Evolutionary conservation across 2,113 vertebrate species (phyloP).

Genomic region (Odontesthes bonariensis): DNA sequence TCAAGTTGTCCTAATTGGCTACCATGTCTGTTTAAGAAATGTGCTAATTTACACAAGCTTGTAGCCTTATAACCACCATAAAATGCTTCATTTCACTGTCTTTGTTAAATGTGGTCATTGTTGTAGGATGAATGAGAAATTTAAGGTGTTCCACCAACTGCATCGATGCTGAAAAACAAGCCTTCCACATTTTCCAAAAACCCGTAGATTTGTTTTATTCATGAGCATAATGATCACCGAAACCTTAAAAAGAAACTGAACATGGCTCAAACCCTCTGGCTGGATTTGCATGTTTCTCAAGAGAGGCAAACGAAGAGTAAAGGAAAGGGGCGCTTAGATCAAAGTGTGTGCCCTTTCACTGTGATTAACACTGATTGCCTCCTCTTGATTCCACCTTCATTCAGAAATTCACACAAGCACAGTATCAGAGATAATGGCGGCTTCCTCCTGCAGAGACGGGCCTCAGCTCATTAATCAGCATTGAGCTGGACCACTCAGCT

Average conservation of each 20-base stretch:
- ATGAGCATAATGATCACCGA: conserved; percentile 49
- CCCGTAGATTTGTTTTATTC: conserved; percentile 46
- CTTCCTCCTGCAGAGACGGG: conserved; percentile 60
- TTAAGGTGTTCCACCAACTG: conserved; percentile 1
- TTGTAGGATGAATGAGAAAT: background rate
- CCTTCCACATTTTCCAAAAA: conserved; percentile 18
- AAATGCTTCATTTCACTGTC: background rate
- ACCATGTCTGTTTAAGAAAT: background rate
- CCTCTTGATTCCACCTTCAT: conserved; percentile 65
- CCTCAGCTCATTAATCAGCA: conserved; percentile 77
- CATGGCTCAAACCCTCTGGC: conserved; percentile 41
- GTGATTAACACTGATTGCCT: conserved; percentile 77
- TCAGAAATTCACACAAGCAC: conserved; percentile 55
- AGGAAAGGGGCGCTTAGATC: conserved; percentile 46
- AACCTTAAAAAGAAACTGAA: conserved; percentile 60
- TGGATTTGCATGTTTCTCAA: conserved; percentile 15
- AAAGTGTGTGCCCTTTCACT: conserved; percentile 66
- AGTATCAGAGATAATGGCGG: conserved; percentile 61
- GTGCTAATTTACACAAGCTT: background rate
- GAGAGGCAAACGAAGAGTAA: conserved; percentile 26
- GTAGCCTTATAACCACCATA: too few relatives aligned
- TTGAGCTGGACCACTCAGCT: conserved; percentile 60
- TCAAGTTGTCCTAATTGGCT: too few relatives aligned
- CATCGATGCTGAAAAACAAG: conserved; percentile 23
- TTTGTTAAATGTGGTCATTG: background rate